A percentile compares a stretch with the other conserved stretches of the same genome.
Evolutionary conservation across 2,888 invertebrate species (phyloP).

Genomic region (Drosophila neutralis): DNA sequence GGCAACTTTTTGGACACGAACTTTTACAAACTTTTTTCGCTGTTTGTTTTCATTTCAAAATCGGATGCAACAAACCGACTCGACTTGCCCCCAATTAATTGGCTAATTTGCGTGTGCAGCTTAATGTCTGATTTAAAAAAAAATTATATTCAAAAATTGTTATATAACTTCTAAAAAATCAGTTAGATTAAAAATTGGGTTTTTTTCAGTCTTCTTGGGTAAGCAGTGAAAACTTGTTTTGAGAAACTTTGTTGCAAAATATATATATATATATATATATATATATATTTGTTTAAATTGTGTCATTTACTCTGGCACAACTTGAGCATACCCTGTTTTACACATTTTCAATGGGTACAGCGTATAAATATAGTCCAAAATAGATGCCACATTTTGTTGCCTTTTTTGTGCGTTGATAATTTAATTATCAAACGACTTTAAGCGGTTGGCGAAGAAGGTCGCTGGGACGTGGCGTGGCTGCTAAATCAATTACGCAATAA

Average conservation of each 20-base stretch:
- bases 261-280: neutral
- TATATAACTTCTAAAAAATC: neutral
- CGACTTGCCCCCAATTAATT: neutral
- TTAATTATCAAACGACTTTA: slow-evolving; percentile 74
- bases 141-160: neutral
- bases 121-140: neutral
- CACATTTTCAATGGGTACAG: neutral
- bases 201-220: neutral
- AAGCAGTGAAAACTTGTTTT: neutral
- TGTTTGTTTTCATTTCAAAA: slow-evolving; percentile 71
- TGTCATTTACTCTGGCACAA: neutral
- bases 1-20: slow-evolving; percentile 58
- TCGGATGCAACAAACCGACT: slow-evolving; percentile 40
- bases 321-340: neutral
- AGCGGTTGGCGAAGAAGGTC: slow-evolving; percentile 48
- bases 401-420: slow-evolving; percentile 37
- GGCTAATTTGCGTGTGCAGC: neutral
- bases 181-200: neutral
- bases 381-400: neutral
- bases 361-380: neutral
- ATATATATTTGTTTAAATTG: neutral
- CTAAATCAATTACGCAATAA: slow-evolving; percentile 78
- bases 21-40: slow-evolving; percentile 63
- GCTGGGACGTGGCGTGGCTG: slow-evolving; percentile 28
- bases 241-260: too few species aligned